Base-by-base conservation (phyloP, 1,140 invertebrate species). In the Anagrus nilaparvatae region DNA sequence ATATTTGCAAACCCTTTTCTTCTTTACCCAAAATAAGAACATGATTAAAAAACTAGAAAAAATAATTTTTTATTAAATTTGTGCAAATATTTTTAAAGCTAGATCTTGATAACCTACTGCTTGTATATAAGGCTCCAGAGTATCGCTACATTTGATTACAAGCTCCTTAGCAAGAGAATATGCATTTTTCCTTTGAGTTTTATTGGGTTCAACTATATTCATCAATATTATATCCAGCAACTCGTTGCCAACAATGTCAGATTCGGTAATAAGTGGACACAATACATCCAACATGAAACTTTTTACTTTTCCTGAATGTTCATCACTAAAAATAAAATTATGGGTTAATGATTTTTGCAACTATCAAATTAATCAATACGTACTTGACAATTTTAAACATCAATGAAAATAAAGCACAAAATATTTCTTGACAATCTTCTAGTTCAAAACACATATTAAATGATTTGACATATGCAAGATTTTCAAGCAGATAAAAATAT, bases 371-470 rank as follows among this genome's bases (percentile, higher is more conserved):
- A 33, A 24, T 48, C 9, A 35, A 46, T 46, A 74, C 76, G 81
- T 67, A 94, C 88, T 92, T 96, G 52, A 96, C 86, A 65, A 95
- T 93, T 65, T 82, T 87, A 62, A 97, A 97, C 77, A 97, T 94
- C n/a, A 96, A 75, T 34, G 83, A 82, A 67, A 97, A 97, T 1
- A 98, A 72, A 28, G 82, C 80, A 58, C 89, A 92, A 62, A 97
- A 95, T 54, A 97, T 96, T 65, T 95, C 89, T 67, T 97, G 90
- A 54, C 87, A 95, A 63, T 97, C 92, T 65, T 97, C 93, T 27
- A 97, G 65, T 61, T 98, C 94, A 62, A 97, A 93, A 65, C 94
- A 97, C 82, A 98, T 97, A 65, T 97, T 97, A 65, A 98, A 98
- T 0, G 92, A 95, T 63, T 98, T 98, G 16, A 97, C 93, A 68